A percentile compares a stretch with the other conserved stretches of the same genome.
phyloP scores from a whole-genome alignment of 2,888 invertebrate species.

The Rhagonycha fulva region DNA sequence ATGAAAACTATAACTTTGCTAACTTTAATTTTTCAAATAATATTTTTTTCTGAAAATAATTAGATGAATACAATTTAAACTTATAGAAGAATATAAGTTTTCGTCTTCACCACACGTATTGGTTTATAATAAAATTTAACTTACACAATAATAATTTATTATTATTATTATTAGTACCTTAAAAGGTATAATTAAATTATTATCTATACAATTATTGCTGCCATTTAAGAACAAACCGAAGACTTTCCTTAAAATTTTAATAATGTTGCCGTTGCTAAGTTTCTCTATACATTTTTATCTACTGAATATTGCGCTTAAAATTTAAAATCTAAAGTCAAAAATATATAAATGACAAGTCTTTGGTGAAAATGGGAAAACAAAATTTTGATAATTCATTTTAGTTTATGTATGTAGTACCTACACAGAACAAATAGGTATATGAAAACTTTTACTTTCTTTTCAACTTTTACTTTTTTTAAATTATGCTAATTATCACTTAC shows the following conservation, averaged over 20 bases:
- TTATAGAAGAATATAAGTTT: no score
- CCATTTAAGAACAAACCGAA: background rate
- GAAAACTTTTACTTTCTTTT: conserved; percentile 4
- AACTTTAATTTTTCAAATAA: no score
- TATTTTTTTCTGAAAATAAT: no score
- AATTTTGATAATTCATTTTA: background rate
- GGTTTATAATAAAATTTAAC: background rate
- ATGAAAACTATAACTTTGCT: no score
- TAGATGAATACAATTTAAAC: no score
- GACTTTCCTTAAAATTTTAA: background rate
- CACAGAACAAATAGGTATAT: background rate
- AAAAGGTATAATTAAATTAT: background rate
- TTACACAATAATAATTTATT: background rate
- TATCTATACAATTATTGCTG: background rate
- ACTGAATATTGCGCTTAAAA: background rate
- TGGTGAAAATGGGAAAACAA: background rate
- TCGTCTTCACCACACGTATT: no score
- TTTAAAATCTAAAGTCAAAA: background rate
- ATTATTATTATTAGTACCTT: background rate
- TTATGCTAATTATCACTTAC: conserved; percentile 4
- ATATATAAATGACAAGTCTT: background rate
- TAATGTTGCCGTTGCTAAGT: background rate
- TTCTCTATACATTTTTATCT: background rate
- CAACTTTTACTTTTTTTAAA: conserved; percentile 3
- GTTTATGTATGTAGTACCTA: background rate